Evolutionary conservation across 1,140 invertebrate species (phyloP).

Genomic region (Zophobas atratus): DNA sequence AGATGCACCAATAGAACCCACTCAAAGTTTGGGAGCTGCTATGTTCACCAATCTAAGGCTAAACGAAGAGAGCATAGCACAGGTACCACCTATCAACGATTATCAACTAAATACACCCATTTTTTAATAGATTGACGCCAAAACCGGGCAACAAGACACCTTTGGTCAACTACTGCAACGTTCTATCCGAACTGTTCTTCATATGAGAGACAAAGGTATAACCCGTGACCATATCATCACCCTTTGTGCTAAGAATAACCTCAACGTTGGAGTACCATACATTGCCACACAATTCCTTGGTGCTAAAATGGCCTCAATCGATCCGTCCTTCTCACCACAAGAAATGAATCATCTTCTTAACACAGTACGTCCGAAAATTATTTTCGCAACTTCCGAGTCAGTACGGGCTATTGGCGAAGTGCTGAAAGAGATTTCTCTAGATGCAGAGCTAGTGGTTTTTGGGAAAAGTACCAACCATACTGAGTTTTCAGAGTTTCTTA

Average conservation of each 20-base stretch:
- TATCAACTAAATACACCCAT: not conserved
- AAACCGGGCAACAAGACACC: constrained; percentile 65
- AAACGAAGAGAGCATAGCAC: constrained; percentile 49
- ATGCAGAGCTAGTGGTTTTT: constrained; percentile 55
- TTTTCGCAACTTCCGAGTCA: constrained; percentile 43
- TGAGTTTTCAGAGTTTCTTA: constrained; percentile 51
- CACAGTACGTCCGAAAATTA: constrained; percentile 49
- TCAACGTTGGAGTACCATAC: constrained; percentile 64
- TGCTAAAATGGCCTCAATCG: constrained; percentile 52
- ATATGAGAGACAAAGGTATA: constrained; percentile 61
- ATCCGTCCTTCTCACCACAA: constrained; percentile 53
- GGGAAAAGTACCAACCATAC: constrained; percentile 41
- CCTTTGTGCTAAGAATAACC: constrained; percentile 65
- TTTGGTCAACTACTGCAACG: constrained; percentile 60
- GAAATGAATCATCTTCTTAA: constrained; percentile 50
- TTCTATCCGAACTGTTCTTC: constrained; percentile 63
- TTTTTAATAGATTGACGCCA: constrained; percentile 66
- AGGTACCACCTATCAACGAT: constrained; percentile 42
- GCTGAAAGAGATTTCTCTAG: constrained; percentile 22
- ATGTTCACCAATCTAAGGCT: constrained; percentile 51
- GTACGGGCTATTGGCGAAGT: constrained; percentile 43
- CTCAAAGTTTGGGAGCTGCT: constrained; percentile 50
- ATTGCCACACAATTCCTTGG: constrained; percentile 64
- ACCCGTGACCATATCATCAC: constrained; percentile 64
- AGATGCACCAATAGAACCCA: constrained; percentile 3